Conservation (phyloP, 2,113 vertebrate species). For the Engystomops pustulosus region DNA sequence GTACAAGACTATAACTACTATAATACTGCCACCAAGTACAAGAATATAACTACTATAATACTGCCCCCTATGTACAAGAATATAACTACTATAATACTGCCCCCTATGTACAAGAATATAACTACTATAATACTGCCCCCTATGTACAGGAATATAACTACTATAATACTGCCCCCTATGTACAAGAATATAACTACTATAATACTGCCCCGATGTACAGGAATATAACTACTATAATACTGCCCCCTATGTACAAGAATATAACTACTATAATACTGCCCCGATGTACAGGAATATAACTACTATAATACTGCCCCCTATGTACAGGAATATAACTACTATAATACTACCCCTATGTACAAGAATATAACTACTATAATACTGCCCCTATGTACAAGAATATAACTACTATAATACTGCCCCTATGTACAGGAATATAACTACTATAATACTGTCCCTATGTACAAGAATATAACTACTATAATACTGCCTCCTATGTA, state of each 20-base stretch:
- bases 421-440: background rate
- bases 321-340: background rate
- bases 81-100: background rate
- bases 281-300: constrained; percentile 2
- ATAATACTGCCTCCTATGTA: background rate
- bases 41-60: background rate
- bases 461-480: constrained; percentile 3
- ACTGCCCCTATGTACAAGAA: background rate
- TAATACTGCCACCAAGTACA: background rate
- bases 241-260: too few relatives aligned
- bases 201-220: too few relatives aligned
- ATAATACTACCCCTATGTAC: background rate
- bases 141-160: too few relatives aligned
- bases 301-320: background rate
- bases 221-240: too few relatives aligned
- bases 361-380: constrained; percentile 3
- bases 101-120: background rate
- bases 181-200: too few relatives aligned
- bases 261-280: background rate
- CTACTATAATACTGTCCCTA: background rate
- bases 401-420: background rate
- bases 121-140: too few relatives aligned
- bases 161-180: too few relatives aligned
- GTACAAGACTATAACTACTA: constrained; percentile 7
- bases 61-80: constrained; percentile 5